These are phyloP conservation scores for Brachyistius frenatus DNA, from an alignment of 2,113 vertebrate genomes.

Conservation along the genomic window DNA sequence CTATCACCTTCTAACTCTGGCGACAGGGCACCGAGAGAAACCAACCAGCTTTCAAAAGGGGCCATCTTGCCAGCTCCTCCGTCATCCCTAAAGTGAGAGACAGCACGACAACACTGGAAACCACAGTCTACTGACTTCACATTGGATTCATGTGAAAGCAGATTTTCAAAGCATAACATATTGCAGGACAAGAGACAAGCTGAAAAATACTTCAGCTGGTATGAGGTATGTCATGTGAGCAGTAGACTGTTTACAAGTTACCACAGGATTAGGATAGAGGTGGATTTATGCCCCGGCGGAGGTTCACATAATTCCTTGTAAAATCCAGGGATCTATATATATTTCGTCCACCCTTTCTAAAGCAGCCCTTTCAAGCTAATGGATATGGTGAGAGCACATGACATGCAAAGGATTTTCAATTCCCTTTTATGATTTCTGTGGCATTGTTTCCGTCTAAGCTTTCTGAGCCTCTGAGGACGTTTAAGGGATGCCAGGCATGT, in stretches of 20 bases:
- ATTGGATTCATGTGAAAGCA: slow-evolving; percentile 18
- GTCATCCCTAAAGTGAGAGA: slow-evolving; percentile 10
- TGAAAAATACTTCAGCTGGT: slow-evolving; percentile 35
- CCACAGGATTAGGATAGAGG: slow-evolving; percentile 65
- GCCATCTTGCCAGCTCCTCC: background rate
- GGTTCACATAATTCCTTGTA: slow-evolving; percentile 68
- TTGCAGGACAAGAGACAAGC: slow-evolving; percentile 22
- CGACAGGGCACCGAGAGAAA: background rate
- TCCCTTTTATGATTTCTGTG: slow-evolving; percentile 70
- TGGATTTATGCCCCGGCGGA: slow-evolving; percentile 59
- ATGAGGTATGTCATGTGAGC: slow-evolving; percentile 62
- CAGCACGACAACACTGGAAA: slow-evolving; percentile 18
- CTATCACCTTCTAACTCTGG: background rate
- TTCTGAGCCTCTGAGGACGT: slow-evolving; percentile 64
- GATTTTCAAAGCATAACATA: slow-evolving; percentile 37
- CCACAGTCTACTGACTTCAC: slow-evolving; percentile 28
- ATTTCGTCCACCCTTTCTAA: slow-evolving; percentile 55
- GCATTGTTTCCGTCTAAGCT: slow-evolving; percentile 72
- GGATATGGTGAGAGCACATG: slow-evolving; percentile 60
- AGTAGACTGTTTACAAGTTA: slow-evolving; percentile 70
- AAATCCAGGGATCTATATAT: slow-evolving; percentile 61
- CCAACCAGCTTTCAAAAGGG: background rate
- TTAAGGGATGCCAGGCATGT: slow-evolving; percentile 67
- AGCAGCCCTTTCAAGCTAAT: slow-evolving; percentile 59
- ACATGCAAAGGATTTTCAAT: slow-evolving; percentile 70